Evolutionary conservation across 2,113 vertebrate species (phyloP).

Genomic region (Campylomormyrus tamandua): DNA sequence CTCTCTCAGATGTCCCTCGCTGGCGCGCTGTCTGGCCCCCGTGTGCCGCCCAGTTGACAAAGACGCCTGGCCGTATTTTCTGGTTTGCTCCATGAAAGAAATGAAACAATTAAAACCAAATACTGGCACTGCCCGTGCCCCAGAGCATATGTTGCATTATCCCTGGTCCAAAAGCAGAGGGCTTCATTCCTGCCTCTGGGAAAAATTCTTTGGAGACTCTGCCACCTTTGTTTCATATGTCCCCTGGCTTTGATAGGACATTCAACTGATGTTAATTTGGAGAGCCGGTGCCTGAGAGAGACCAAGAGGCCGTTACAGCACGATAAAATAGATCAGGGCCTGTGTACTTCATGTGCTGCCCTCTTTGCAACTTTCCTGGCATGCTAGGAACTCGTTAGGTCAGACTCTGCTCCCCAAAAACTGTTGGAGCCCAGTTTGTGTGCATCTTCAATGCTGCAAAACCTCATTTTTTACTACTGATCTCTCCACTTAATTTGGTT

Average conservation of each 20-base stretch:
- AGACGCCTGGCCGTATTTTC: slow-evolving; percentile 59
- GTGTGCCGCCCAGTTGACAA: slow-evolving; percentile 62
- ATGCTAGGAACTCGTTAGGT: not conserved
- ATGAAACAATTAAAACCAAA: slow-evolving; percentile 63
- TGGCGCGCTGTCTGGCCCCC: slow-evolving; percentile 50
- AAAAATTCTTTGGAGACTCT: slow-evolving; percentile 45
- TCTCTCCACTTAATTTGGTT: not conserved
- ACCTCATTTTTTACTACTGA: slow-evolving; percentile 24
- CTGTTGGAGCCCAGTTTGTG: slow-evolving; percentile 42
- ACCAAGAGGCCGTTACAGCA: slow-evolving; percentile 65
- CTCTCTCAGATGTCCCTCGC: slow-evolving; percentile 51
- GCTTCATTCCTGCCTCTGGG: slow-evolving; percentile 46
- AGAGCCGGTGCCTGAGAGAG: slow-evolving; percentile 49
- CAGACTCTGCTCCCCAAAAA: slow-evolving; percentile 32
- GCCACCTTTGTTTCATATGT: slow-evolving; percentile 65
- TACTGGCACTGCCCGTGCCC: slow-evolving; percentile 58
- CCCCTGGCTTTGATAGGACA: slow-evolving; percentile 57
- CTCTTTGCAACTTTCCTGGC: slow-evolving; percentile 15
- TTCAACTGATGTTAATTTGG: slow-evolving; percentile 63
- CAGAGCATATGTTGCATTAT: slow-evolving; percentile 66
- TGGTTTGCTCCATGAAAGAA: slow-evolving; percentile 52
- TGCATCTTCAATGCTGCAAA: not conserved
- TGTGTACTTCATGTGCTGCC: slow-evolving; percentile 7
- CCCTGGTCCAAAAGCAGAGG: slow-evolving; percentile 61
- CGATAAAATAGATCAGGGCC: slow-evolving; percentile 37